Percentiles rank a stretch among this genome's conserved stretches.
Evolutionary conservation across 2,888 invertebrate genomes (phyloP).

Genomic region (Glyphotaelius pellucidus): DNA sequence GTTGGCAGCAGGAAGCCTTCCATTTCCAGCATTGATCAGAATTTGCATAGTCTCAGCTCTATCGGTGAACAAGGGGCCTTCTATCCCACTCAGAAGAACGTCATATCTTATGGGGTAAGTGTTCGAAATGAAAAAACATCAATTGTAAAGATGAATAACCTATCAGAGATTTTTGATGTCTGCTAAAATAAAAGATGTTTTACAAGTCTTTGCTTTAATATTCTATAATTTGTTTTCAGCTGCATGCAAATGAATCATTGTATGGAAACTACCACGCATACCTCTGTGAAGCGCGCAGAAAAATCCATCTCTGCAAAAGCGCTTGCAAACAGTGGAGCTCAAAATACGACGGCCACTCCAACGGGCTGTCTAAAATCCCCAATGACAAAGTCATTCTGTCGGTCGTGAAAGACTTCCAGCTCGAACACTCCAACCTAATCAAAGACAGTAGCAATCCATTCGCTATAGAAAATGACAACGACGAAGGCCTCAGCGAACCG

Average conservation of each 20-base stretch:
- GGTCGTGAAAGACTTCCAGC: constrained; percentile 68
- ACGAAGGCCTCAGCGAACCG: constrained; percentile 63
- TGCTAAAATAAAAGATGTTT: not conserved
- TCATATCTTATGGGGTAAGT: constrained; percentile 63
- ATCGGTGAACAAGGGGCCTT: constrained; percentile 54
- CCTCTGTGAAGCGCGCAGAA: constrained; percentile 88
- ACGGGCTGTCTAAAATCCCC: constrained; percentile 72
- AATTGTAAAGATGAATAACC: not conserved
- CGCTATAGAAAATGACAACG: constrained; percentile 69
- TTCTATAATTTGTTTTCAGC: constrained; percentile 67
- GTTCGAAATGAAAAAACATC: not conserved
- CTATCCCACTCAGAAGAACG: constrained; percentile 42
- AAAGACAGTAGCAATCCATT: constrained; percentile 55
- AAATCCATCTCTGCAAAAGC: constrained; percentile 84
- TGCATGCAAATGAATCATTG: constrained; percentile 81
- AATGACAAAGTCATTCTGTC: constrained; percentile 67
- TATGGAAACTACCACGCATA: constrained; percentile 92
- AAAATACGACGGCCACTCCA: constrained; percentile 83
- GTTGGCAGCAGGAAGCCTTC: constrained; percentile 68
- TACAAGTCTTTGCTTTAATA: not conserved
- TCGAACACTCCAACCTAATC: constrained; percentile 66
- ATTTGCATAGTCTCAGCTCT: constrained; percentile 56
- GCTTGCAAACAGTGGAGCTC: constrained; percentile 90
- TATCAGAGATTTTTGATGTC: not conserved
- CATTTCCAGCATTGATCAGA: constrained; percentile 61